phyloP scores from a whole-genome alignment of 2,797 vertebrate genomes.

The Podarcis lilfordi region DNA sequence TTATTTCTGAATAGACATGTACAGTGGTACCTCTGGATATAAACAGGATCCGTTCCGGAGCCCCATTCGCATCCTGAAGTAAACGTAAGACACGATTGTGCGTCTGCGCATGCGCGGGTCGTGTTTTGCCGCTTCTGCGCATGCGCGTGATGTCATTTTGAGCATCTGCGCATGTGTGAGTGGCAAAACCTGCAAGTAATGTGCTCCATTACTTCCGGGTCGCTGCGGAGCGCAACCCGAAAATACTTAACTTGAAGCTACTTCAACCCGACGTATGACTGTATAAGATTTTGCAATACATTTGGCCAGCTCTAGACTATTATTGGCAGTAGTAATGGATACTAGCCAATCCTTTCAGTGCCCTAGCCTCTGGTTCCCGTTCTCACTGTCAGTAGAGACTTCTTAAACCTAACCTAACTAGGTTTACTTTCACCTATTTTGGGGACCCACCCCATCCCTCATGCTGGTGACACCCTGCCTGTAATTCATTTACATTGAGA shows the following conservation, averaged over 20 bases:
- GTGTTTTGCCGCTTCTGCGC: fast-evolving
- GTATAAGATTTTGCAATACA: background rate
- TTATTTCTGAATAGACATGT: background rate
- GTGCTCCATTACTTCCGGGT: too few species aligned
- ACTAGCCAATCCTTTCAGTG: background rate
- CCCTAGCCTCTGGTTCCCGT: background rate
- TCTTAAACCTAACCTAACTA: background rate
- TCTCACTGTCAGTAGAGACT: background rate
- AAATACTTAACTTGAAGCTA: too few species aligned
- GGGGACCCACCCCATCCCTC: background rate
- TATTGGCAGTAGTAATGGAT: background rate
- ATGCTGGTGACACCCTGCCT: background rate
- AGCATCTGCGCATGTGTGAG: too few species aligned
- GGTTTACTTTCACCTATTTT: background rate
- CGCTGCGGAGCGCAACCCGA: fast-evolving
- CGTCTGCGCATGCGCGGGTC: fast-evolving
- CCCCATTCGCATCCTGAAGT: too few species aligned
- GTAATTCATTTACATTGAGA: background rate
- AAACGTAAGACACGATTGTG: too few species aligned
- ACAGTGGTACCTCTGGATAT: too few species aligned
- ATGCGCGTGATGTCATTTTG: too few species aligned
- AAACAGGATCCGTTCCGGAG: too few species aligned
- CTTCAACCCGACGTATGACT: too few species aligned
- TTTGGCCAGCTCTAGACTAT: background rate
- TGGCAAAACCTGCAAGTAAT: too few species aligned